Conservation (phyloP, 2,888 invertebrate genomes). For the Chelonus formosanus region DNA sequence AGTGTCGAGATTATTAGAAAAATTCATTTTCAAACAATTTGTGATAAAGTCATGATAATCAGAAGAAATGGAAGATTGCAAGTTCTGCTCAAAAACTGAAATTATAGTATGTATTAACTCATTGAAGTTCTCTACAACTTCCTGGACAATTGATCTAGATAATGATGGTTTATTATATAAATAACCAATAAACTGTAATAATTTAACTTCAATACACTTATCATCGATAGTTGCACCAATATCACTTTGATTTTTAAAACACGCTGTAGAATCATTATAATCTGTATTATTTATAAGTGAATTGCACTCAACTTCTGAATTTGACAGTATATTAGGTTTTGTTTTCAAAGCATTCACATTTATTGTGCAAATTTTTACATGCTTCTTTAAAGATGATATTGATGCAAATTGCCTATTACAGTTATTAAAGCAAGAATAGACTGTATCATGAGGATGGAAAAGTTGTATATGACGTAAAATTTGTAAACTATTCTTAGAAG, state of each 20-base stretch:
- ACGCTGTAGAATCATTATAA: not conserved
- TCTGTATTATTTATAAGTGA: not conserved
- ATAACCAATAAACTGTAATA: too few species aligned
- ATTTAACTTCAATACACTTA: not conserved
- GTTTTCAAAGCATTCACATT: too few species aligned
- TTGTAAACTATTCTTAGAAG: too few species aligned
- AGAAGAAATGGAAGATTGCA: not conserved
- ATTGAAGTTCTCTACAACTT: conserved; percentile 21
- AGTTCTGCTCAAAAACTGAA: not conserved
- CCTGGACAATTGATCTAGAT: conserved; percentile 22
- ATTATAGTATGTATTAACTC: too few species aligned
- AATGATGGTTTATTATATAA: not conserved
- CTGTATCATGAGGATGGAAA: too few species aligned
- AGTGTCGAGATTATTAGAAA: not conserved
- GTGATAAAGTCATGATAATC: not conserved
- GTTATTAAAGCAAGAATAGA: too few species aligned
- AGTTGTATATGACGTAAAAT: too few species aligned
- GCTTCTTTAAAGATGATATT: too few species aligned
- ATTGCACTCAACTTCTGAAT: not conserved
- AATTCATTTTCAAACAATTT: not conserved
- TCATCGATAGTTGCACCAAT: not conserved
- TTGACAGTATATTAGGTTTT: too few species aligned
- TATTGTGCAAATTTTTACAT: too few species aligned
- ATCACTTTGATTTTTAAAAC: not conserved
- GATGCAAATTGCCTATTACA: too few species aligned